Percentiles rank a stretch among this genome's conserved stretches.
Evolutionary conservation across 2,797 vertebrate species (phyloP).

Genomic region (Gastrophryne carolinensis): DNA sequence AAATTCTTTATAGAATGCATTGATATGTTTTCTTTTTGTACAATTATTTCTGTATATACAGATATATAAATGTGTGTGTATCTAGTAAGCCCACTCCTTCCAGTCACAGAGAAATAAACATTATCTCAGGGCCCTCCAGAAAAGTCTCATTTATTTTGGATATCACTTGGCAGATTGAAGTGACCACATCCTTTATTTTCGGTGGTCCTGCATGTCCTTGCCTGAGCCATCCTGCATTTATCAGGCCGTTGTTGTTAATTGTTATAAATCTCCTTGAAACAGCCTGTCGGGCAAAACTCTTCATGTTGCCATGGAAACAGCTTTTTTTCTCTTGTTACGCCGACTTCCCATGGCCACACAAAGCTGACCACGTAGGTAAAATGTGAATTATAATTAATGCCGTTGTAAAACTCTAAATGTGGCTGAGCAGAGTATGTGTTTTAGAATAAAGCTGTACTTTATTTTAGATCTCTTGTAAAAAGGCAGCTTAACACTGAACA

Average conservation of each 20-base stretch:
- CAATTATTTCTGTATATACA: too few relatives aligned
- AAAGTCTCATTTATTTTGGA: neutral
- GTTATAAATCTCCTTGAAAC: neutral
- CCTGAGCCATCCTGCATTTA: neutral
- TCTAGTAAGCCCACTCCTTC: neutral
- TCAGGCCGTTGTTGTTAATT: neutral
- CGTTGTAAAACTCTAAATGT: neutral
- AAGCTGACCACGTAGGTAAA: neutral
- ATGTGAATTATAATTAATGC: neutral
- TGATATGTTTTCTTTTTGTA: too few relatives aligned
- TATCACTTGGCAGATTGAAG: neutral
- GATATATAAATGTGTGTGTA: too few relatives aligned
- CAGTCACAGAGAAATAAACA: neutral
- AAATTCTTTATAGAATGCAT: too few relatives aligned
- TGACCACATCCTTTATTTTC: neutral
- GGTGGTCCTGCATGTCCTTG: neutral
- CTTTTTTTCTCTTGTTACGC: neutral
- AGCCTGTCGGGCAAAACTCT: neutral
- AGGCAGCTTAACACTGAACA: neutral
- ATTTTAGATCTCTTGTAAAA: neutral
- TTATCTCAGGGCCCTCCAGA: neutral
- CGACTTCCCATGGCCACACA: neutral
- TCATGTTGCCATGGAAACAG: neutral
- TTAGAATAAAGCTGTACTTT: too few relatives aligned
- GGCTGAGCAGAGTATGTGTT: neutral